These are phyloP conservation scores for Anguilla obscura DNA, from an alignment of 2,797 vertebrate genomes.

Conservation along the genomic window DNA sequence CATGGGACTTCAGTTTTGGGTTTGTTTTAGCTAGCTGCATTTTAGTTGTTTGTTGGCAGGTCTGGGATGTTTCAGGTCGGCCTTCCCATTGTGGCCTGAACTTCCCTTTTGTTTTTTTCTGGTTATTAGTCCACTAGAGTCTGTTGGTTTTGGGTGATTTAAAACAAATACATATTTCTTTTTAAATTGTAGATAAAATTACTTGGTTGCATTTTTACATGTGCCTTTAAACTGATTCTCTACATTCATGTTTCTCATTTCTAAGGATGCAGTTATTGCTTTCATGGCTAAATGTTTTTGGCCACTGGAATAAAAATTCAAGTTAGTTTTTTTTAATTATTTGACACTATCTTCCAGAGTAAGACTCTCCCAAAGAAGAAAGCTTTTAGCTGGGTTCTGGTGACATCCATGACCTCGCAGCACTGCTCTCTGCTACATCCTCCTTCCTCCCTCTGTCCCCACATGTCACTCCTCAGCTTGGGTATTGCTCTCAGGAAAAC, in stretches of 20 bases:
- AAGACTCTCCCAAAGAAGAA: neutral
- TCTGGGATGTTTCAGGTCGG: no score
- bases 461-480: neutral
- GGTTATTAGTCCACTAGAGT: no score
- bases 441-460: neutral
- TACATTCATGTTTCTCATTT: neutral
- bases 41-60: no score
- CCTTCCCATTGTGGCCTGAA: no score
- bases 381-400: neutral
- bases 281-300: neutral
- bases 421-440: neutral
- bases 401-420: neutral
- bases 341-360: neutral
- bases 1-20: neutral
- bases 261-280: neutral
- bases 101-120: no score
- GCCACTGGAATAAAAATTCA: neutral
- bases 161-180: no score
- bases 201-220: neutral
- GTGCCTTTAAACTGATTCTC: neutral
- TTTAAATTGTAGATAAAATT: neutral
- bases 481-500: constrained; percentile 18
- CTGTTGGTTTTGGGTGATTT: no score
- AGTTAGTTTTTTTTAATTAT: neutral
- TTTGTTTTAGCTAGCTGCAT: no score